Percentiles rank a stretch among this genome's conserved stretches.
Evolutionary conservation across 2,113 vertebrate genomes (phyloP).

Genomic region (Saimiri boliviensis): DNA sequence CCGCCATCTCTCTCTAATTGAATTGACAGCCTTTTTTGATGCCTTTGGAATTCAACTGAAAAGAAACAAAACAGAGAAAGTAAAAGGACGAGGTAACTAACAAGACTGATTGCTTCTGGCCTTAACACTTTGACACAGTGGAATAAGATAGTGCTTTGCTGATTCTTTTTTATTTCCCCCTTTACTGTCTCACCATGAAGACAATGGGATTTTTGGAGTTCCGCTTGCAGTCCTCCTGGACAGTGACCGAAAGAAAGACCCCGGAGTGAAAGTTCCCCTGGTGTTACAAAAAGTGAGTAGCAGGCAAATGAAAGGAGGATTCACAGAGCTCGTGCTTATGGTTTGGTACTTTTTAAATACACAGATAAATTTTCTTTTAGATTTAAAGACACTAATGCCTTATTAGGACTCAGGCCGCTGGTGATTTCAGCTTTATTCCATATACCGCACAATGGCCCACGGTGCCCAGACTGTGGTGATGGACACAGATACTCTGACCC

Average conservation of each 20-base stretch:
- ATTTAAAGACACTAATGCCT: background rate
- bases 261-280: conserved; percentile 93
- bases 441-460: rapidly evolving
- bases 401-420: background rate
- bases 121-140: rapidly evolving
- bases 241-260: conserved; percentile 92
- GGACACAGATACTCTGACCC: background rate
- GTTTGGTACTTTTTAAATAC: background rate
- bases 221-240: conserved; percentile 90
- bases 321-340: background rate
- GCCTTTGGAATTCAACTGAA: conserved; percentile 90
- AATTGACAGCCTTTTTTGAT: conserved; percentile 91
- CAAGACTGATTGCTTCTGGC: rapidly evolving
- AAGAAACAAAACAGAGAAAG: conserved; percentile 86
- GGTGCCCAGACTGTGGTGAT: too few relatives aligned
- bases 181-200: conserved; percentile 79
- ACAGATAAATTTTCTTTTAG: background rate
- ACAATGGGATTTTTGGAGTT: conserved; percentile 93
- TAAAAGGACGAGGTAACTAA: conserved; percentile 88
- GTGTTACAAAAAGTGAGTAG: conserved; percentile 94
- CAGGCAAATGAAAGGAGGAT: rapidly evolving
- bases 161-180: conserved; percentile 30
- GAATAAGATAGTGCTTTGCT: rapidly evolving
- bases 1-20: conserved; percentile 90
- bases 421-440: background rate